Evolutionary conservation across 1,140 invertebrate species (phyloP), one percentile per base, ranked within the genome.

Genomic region (Prorops nasuta): DNA sequence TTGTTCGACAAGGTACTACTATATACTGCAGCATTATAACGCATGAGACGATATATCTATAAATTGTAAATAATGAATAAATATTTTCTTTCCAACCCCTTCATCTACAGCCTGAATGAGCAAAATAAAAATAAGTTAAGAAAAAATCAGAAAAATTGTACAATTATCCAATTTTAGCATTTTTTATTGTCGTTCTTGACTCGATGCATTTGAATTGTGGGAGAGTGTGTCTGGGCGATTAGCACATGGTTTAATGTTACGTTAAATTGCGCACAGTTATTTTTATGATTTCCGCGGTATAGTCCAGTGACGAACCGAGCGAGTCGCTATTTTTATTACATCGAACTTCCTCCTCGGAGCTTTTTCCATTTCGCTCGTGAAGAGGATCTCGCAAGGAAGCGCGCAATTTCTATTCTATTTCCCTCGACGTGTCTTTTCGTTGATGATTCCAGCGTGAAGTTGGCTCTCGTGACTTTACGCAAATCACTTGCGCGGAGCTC

Each of bases 321-420:
- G 39, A 56, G 38, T 44, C 54, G 58, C 57, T 62, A 59, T 35
- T 57, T 61, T 62, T 37, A 59, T 62, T 60, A 43, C 54, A 54
- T 49, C 49, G 20, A 51, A 52, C 46, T 63, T 52, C 46, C 58
- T 47, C 48, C 42, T 44, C 15, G n/a, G 28, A 31, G 19, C 8
- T 4, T n/a, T n/a, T n/a, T n/a, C n/a, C n/a, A 15, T 2, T 44
- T 32, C 14, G 9, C 12, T 3, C 8, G 24, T 28, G 24, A 4
- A 28, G 18, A 2, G 28, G 17, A 44, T 3, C 28, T 15, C 3
- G 41, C n/a, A n/a, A n/a, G n/a, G n/a, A n/a, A n/a, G 12, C 19
- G 41, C 24, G 24, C 18, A 44, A 44, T 17, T 44, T 44, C 15
- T 44, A 31, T 44, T 44, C 15, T 44, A 31, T 44, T 44, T 17